Base-by-base conservation (phyloP, 2,113 vertebrate species). In the Syngnathus scovelli region DNA sequence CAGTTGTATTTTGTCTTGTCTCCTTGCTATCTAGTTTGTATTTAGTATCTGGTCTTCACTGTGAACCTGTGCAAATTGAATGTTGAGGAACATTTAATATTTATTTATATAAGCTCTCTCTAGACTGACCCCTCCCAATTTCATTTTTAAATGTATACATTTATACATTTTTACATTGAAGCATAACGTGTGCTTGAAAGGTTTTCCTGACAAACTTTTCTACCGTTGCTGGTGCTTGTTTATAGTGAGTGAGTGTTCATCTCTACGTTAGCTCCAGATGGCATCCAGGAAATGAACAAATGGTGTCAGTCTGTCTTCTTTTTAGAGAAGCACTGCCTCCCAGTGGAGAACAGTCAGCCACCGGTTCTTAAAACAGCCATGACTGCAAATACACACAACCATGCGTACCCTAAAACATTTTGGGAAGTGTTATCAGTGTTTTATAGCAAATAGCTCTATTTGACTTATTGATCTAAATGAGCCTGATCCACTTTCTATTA, bases 221-320 rank as follows among this genome's bases (percentile, higher is more conserved):
- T 78, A 78, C 58, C 43, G 54, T 68, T 36, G 51, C 68, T 67
- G 74, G 48, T 69, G 75, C 67, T 60, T 69, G 67, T 80, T 70
- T 68, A 73, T 74, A 59, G 23, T 41, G 55, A 44, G 64, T 52
- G 66, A 79, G 82, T 74, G 66, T 84, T 81, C 74, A 69, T 76
- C 69, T 80, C 68, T 81, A 79, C 76, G 76, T 77, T 64, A 76
- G 67, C 74, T 73, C 78, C 74, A 86, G 80, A 87, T 74, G 76
- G 77, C 74, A 76, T 48, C 66, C 67, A 69, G 75, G 77, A 80
- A 81, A 58, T 21, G 61, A 75, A 72, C 67, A 70, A 81, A 78
- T 39, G 37, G 73, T 71, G 38, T 70, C 72, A 72, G 44, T 66
- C 74, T 66, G 41, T 71, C 68, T 79, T 38, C 68, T 74, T 49